These are phyloP conservation scores for Sepiola atlantica DNA, from an alignment of 2,888 invertebrate genomes.

Conservation along the genomic window DNA sequence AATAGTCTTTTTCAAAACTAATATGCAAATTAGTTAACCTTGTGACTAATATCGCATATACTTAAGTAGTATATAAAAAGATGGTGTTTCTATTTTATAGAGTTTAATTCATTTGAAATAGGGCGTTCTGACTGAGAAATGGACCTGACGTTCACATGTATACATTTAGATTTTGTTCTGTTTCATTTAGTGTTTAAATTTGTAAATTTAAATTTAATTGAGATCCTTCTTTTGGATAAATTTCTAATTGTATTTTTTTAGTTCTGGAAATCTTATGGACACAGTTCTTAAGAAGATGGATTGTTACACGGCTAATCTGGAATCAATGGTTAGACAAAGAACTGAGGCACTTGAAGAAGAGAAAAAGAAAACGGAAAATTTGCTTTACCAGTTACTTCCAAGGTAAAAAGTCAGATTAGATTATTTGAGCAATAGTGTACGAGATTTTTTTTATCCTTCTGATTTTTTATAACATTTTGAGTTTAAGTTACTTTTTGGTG, in stretches of 20 bases:
- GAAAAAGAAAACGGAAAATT: slow-evolving; percentile 71
- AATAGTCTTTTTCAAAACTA: too few species aligned
- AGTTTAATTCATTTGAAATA: too few species aligned
- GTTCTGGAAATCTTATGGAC: slow-evolving; percentile 70
- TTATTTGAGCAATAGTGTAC: not conserved
- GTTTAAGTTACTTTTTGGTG: not conserved
- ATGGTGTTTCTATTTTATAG: too few species aligned
- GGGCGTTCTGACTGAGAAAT: too few species aligned
- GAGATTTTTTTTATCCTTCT: too few species aligned
- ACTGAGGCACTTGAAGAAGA: slow-evolving; percentile 70
- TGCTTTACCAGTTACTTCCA: slow-evolving; percentile 71
- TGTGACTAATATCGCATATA: too few species aligned
- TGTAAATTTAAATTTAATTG: not conserved
- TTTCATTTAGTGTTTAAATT: not conserved
- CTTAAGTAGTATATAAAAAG: too few species aligned
- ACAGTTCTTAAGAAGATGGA: slow-evolving; percentile 71
- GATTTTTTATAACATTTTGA: not conserved
- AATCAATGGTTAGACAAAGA: slow-evolving; percentile 66
- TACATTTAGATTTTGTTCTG: too few species aligned
- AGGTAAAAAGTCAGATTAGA: slow-evolving; percentile 58
- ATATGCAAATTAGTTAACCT: too few species aligned
- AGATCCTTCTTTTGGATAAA: not conserved
- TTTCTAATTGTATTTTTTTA: slow-evolving; percentile 49
- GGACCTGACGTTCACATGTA: not conserved
- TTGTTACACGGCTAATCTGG: slow-evolving; percentile 70